Evolutionary conservation across 1,140 invertebrate species (phyloP).

Genomic region (Colletes gigas): DNA sequence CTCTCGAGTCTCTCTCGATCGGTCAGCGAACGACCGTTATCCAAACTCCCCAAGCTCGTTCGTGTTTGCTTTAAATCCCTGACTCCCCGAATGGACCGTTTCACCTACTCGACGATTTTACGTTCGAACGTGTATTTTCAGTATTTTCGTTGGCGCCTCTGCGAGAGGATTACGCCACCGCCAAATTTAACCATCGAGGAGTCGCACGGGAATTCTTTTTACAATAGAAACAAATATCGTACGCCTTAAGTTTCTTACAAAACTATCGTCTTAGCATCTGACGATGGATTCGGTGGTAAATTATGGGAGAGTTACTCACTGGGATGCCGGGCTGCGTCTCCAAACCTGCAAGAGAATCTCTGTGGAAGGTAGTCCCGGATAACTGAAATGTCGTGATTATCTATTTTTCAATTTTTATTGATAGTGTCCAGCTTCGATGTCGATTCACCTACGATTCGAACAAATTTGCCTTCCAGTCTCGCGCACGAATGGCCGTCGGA

Average conservation of each 20-base stretch:
- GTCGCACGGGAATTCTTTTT: too few relatives aligned
- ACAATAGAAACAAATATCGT: too few relatives aligned
- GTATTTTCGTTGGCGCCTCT: too few relatives aligned
- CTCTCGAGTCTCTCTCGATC: not conserved
- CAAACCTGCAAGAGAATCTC: constrained; percentile 15
- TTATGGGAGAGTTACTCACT: constrained; percentile 29
- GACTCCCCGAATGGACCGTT: not conserved
- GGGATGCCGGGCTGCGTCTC: not conserved
- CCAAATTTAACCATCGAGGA: too few relatives aligned
- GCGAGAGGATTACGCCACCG: too few relatives aligned
- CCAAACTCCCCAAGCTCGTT: constrained; percentile 11
- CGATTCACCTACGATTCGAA: not conserved
- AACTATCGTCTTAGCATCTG: too few relatives aligned
- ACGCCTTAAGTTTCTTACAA: too few relatives aligned
- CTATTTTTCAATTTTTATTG: constrained; percentile 25
- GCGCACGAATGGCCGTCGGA: not conserved
- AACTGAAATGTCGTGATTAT: not conserved
- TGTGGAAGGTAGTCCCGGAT: constrained; percentile 1
- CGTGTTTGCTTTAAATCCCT: not conserved
- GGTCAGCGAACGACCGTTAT: constrained; percentile 26
- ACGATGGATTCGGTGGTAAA: not conserved
- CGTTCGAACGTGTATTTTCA: not conserved
- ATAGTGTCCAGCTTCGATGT: not conserved
- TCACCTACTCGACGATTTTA: not conserved
- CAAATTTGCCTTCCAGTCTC: not conserved